Base-by-base conservation (phyloP, 1,140 invertebrate species). In the Goniozus legneri region DNA sequence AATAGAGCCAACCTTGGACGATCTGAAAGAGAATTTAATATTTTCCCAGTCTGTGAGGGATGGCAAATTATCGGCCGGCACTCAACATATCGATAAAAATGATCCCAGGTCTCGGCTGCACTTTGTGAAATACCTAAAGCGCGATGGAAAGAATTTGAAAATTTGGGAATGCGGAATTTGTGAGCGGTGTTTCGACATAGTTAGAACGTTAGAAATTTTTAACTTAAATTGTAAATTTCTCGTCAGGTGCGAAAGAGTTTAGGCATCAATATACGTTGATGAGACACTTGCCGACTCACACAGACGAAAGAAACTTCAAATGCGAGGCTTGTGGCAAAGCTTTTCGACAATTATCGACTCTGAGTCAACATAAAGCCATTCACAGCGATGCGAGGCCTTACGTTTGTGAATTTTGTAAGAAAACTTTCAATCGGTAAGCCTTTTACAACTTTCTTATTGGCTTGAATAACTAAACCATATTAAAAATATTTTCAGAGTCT, bases 271-370 rank as follows among this genome's bases (percentile, higher is more conserved):
- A 88, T 56, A 87, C 84, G 0, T 58, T 88, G 60, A 84, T 85
- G 81, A 80, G 89, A n/a, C 89, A 92, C 62, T 73, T 90, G 15
- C 85, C 88, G 1, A 91, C 88, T 0, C 88, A 92, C 64, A 85
- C 85, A 16, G 88, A 91, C 51, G 89, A 91, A 71, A 79, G 89
- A 42, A 87, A 90, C 67, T 91, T 87, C 66, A 83, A 85, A 53
- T 92, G 89, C 67, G 79, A 80, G 13, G 80, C 80, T 36, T 92
- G 89, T 64, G 84, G 85, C 12, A 89, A 89, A 79, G 83, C 87
- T 50, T 92, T 92, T 67, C 75, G 86, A 3, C 86, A 88, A 62
- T 81, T 87, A 56, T 86, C 84, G 27, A 88, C 86, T 2, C 67
- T 88, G 30, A 85, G 82, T 50, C 85, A 87, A 58, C 85, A 87